phyloP scores from a whole-genome alignment of 2,113 vertebrate genomes.

The Myodes glareolus region DNA sequence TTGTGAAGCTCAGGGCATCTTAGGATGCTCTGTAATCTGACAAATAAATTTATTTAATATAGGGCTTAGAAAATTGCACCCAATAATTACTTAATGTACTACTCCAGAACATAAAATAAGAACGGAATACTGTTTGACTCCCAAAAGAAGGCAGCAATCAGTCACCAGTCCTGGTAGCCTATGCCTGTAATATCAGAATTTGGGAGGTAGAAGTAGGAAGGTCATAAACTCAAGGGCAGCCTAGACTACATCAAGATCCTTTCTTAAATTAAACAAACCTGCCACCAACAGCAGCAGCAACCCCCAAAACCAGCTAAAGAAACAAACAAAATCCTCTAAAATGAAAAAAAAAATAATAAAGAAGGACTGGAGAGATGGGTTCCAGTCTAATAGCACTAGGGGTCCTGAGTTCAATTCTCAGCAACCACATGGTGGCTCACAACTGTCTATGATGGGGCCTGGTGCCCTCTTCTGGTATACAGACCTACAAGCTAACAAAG shows the following conservation, averaged over 20 bases:
- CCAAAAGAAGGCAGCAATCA: not conserved
- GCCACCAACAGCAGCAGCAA: accelerated
- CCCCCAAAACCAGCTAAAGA: not conserved
- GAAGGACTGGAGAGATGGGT: not conserved
- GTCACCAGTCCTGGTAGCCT: not conserved
- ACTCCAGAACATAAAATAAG: slow-evolving; percentile 7
- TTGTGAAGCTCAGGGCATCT: not conserved
- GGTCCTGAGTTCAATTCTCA: not conserved
- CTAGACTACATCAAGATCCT: not conserved
- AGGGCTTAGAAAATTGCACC: slow-evolving; percentile 48
- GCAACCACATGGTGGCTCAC: not conserved
- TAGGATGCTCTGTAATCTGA: not conserved
- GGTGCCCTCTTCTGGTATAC: not conserved
- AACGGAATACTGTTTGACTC: not conserved
- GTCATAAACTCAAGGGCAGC: not conserved
- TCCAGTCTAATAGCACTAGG: not conserved
- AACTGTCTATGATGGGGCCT: not conserved
- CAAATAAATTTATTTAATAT: slow-evolving; percentile 22
- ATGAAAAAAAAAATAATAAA: not conserved
- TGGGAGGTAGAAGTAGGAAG: not conserved
- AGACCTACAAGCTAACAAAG: not conserved
- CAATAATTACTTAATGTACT: not conserved
- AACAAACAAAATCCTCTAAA: not conserved
- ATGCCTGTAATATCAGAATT: not conserved
- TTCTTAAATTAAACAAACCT: not conserved